Percentiles rank a stretch among this genome's conserved stretches.
Evolutionary conservation across 2,113 vertebrate species (phyloP).

Genomic region (Dinomys branickii): DNA sequence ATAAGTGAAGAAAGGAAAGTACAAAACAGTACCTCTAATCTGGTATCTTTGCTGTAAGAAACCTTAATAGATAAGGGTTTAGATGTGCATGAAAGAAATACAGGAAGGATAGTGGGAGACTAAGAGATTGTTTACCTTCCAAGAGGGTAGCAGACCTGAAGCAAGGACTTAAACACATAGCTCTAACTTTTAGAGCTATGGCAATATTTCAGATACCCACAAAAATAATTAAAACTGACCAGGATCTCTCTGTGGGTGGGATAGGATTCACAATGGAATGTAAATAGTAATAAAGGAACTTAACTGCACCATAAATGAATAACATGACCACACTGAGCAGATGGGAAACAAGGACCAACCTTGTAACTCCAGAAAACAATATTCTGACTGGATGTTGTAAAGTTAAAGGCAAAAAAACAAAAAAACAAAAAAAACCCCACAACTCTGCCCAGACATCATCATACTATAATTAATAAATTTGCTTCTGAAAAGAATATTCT

Average conservation of each 20-base stretch:
- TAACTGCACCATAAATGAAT: background rate
- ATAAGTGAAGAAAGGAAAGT: background rate
- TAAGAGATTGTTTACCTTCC: background rate
- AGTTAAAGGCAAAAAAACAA: background rate
- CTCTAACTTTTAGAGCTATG: background rate
- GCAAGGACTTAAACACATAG: background rate
- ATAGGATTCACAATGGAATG: background rate
- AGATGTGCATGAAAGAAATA: background rate
- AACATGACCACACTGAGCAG: background rate
- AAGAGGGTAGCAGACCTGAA: background rate
- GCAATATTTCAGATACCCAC: background rate
- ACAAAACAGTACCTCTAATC: background rate
- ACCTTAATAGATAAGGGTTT: background rate
- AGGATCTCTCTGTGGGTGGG: background rate
- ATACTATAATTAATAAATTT: background rate
- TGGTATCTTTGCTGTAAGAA: background rate
- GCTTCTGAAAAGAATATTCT: background rate
- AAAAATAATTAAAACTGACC: background rate
- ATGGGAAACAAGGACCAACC: background rate
- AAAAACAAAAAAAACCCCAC: too few relatives aligned
- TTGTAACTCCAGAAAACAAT: background rate
- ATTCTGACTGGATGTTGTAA: background rate
- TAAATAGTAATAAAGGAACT: background rate
- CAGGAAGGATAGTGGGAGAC: background rate
- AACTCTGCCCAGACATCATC: background rate